Evolutionary conservation across 2,113 vertebrate genomes (phyloP), one percentile per base, ranked within the genome.

Genomic region (Aleadryas rufinucha): DNA sequence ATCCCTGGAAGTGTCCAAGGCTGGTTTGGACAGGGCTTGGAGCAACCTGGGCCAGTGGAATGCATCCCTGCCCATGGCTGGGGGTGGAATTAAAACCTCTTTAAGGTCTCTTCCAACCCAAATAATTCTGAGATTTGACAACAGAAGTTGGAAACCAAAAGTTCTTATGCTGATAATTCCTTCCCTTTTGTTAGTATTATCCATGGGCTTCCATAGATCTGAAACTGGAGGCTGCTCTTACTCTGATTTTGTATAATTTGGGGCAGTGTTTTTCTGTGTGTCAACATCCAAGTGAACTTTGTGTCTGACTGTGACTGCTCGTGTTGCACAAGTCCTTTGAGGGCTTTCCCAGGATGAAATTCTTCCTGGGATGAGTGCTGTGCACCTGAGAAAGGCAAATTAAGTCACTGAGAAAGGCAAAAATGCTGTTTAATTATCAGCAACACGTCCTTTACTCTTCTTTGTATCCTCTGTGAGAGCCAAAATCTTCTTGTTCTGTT

Each of bases 391-490:
- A 33, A 31, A 59, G 39, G 39, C 24, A 42, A 50, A 81, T 76
- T 50, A 57, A 45, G 27, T 18, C 39, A 23, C 10, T 8, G 31
- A 65, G 52, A 28, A 31, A 45, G 39, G n/a, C 41, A 59, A 33
- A 75, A 84, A 56, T 10, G 24, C 33, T 31, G 28, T 17, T 66
- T 11, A 45, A 33, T 54, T 22, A 15, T 13, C 39, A 70, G 16
- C 39, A n/a, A 0, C 0, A 1, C 4, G 0, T 15, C 54, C 10
- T 61, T 63, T 26, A 9, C 15, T 1, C 0, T 39, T 74, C 14
- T 19, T 30, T 14, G 5, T 15, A 7, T 26, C 21, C 21, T 23
- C 10, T 12, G 1, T 3, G 7, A 56, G 9, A 37, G 1, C 22
- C 42, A 17, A 28, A 59, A 50, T 26, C 0, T 0, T 12, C 10